Evolutionary conservation across 2,888 invertebrate genomes (phyloP), one percentile per base, ranked within the genome.

Genomic region (Leptopilina myrica): DNA sequence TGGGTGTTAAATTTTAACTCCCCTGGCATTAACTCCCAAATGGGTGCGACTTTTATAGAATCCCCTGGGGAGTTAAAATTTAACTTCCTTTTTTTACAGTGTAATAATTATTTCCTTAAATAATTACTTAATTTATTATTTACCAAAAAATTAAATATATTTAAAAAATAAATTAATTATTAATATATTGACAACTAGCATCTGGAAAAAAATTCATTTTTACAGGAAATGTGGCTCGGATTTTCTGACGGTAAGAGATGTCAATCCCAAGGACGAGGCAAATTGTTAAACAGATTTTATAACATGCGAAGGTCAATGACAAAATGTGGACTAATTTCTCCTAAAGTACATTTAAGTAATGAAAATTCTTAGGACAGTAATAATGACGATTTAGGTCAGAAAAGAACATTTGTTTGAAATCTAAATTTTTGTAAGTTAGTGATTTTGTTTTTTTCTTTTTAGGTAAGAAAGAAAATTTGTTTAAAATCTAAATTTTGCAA

Each of bases 281-380:
- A 59, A 59, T n/a, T 59, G 15, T 59, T 59, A n/a, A 59, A 59
- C n/a, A 59, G 59, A 59, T 59, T 59, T 59, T 59, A 59, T n/a
- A 59, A 59, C n/a, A 59, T n/a, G 59, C 59, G 59, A 1, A 59
- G 59, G n/a, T 7, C 14, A 6, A n/a, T 59, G n/a, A 7, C 59
- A 59, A 59, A 59, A n/a, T 12, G 14, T 59, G 59, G 59, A 59
- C n/a, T 59, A n/a, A 59, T 59, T 59, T 59, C 59, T n/a, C n/a
- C 59, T 59, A 59, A n/a, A n/a, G 3, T 4, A n/a, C 15, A 14
- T 59, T 59, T 6, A 2, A 59, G 15, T 59, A 5, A 59, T n/a
- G 3, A 2, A 2, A 7, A 59, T 7, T n/a, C n/a, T 59, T 59
- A 7, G 0, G 5, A n/a, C 2, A 43, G 6, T 43, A 43, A 43